Base-by-base conservation (phyloP, 2,113 vertebrate species). In the Hippocampus barbouri region DNA sequence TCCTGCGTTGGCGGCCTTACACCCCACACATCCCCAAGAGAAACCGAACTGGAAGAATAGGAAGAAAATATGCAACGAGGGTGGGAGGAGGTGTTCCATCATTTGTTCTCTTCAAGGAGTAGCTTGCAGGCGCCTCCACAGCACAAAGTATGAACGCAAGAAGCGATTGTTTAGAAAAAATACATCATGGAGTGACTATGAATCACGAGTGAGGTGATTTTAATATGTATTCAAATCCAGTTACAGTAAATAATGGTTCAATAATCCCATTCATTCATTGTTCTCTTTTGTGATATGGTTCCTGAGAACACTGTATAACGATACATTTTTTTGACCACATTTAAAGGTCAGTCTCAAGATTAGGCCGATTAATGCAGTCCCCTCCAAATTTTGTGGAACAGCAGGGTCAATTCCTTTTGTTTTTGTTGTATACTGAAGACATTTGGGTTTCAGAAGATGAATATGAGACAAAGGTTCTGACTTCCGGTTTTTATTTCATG, bases 61-160 rank as follows among this genome's bases (percentile, higher is more conserved):
- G 76, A 45, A 70, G 60, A 68, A 74, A 80, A 74, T 72, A 72
- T 74, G 30, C 85, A 70, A 79, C 59, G 51, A 81, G 64, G 57
- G 72, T 70, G 51, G 70, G 66, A 79, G 51, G 76, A 81, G 69
- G 74, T 79, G 78, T 78, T 77, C 18, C 76, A 75, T 81, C 68
- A 70, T 77, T 80, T 70, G 56, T 77, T 76, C 41, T 76, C 43
- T 60, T 70, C 68, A 56, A 66, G 79, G 27, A 80, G 40, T 45
- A 62, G 43, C 65, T 43, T 49, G 10, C 38, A n/a, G 43, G 51
- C 62, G 27, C 61, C 63, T 79, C 72, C 21, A 54, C 78, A 66
- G 80, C 56, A 64, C 16, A 18, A 5, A 56, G 15, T 69, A 11
- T 43, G 70, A 66, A 71, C 23, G 21, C 11, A 30, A 6, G 12